Base-by-base conservation (phyloP, 2,888 invertebrate genomes). In the Omphaloscelis lunosa region DNA sequence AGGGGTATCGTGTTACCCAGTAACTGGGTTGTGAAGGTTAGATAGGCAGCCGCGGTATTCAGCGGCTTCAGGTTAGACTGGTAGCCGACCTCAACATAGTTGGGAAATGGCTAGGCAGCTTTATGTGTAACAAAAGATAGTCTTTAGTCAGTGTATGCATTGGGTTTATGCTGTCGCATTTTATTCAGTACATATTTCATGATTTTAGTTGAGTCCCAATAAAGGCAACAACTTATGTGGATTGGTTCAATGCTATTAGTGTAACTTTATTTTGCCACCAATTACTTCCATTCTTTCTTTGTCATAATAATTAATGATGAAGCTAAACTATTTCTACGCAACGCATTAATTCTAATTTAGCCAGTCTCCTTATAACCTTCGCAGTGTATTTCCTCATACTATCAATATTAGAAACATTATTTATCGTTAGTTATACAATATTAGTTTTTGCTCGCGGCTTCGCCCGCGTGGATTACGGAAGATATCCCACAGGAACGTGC, bases 291-390 rank as follows among this genome's bases (percentile, higher is more conserved):
- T 45, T 77, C 7, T n/a, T 39, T 70, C 45, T 20, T 53, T 79
- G 70, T 29, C 70, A 70, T 45, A 77, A 69, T 69, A 53, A 77
- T 53, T 17, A 62, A 79, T 70, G 70, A 70, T 27, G 23, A 45
- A 53, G 17, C 45, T 56, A 62, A 62, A 45, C 45, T 12, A 79
- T 61, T 34, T 79, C 2, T 53, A 53, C 34, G 23, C 1, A 56
- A 29, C 15, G 2, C 61, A 77, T 84, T 66, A 79, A 72, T 83
- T 84, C 48, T 70, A 79, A 83, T 83, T 75, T 69, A 15, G 9
- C n/a, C 23, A 15, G 23, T 63, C 34, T 9, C 2, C 20, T 53
- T 65, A 12, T 23, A 41, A 27, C 53, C 17, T 61, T 62, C 48
- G 34, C 34, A 11, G 51, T 66, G 4, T 53, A 69, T 61, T 79